Conservation (phyloP, 1,140 invertebrate genomes). For the Prorops nasuta region DNA sequence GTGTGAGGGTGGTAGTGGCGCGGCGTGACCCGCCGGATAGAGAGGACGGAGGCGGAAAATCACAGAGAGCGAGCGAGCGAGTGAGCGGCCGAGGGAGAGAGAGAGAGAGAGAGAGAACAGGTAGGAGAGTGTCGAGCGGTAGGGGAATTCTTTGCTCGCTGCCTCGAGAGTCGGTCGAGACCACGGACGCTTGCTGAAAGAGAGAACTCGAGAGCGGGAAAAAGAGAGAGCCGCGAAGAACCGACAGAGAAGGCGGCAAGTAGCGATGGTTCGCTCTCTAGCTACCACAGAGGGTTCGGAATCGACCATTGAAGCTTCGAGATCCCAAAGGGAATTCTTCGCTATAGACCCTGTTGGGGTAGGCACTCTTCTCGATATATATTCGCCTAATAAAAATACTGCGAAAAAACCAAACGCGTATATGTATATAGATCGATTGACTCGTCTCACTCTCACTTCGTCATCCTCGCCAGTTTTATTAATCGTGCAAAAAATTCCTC, state of each 20-base stretch:
- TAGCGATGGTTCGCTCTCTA: not conserved
- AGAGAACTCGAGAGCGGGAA: conserved; percentile 13
- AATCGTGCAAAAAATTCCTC: no score
- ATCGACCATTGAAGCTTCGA: conserved; percentile 36
- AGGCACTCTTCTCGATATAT: no score
- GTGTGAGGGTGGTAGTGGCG: conserved; percentile 5
- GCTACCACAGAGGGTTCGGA: no score
- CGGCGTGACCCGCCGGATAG: conserved; percentile 13
- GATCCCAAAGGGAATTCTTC: conserved; percentile 48
- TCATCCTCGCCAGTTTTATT: no score
- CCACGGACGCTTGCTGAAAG: no score
- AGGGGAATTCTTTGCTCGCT: conserved; percentile 42
- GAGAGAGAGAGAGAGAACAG: conserved; percentile 13
- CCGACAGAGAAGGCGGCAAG: conserved; percentile 16
- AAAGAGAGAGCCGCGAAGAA: conserved; percentile 19
- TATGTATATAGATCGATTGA: no score
- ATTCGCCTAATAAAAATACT: no score
- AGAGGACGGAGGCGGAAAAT: conserved; percentile 38
- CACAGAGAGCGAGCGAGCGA: conserved; percentile 29
- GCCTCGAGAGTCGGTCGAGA: no score
- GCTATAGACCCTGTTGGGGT: conserved; percentile 45
- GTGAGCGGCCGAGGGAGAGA: conserved; percentile 21
- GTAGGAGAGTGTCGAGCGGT: no score
- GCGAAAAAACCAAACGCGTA: no score
- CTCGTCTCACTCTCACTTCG: no score